Percentiles rank a stretch among this genome's conserved stretches.
These are phyloP conservation scores for Varecia variegata DNA, from an alignment of 2,797 vertebrate genomes.

Conservation along the genomic window DNA sequence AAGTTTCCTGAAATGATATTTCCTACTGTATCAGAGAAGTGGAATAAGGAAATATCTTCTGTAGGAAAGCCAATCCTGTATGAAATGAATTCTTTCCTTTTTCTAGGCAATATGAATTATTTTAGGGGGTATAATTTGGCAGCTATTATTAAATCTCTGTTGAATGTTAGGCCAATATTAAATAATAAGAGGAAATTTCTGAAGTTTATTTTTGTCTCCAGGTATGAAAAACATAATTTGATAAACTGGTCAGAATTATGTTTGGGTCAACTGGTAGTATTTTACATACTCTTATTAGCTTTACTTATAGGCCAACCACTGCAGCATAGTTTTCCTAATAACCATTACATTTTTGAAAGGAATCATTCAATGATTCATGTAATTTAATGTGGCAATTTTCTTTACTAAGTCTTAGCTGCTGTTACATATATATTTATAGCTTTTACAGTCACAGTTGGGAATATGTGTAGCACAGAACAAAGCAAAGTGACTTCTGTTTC, in stretches of 20 bases:
- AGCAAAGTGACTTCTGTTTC: neutral
- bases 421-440: neutral
- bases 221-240: neutral
- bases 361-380: neutral
- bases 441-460: neutral
- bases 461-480: neutral
- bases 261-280: neutral
- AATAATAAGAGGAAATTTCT: neutral
- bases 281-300: neutral
- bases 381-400: neutral
- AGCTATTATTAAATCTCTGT: neutral
- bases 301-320: neutral
- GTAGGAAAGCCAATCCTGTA: neutral
- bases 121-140: neutral
- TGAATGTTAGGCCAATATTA: neutral
- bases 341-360: neutral
- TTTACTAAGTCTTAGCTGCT: neutral
- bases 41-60: neutral
- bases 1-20: neutral
- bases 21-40: neutral
- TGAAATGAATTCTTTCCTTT: neutral
- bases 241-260: neutral
- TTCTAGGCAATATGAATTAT: neutral
- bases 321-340: neutral
- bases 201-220: neutral